phyloP scores from a whole-genome alignment of 2,797 vertebrate species.

The Salarias fasciatus region DNA sequence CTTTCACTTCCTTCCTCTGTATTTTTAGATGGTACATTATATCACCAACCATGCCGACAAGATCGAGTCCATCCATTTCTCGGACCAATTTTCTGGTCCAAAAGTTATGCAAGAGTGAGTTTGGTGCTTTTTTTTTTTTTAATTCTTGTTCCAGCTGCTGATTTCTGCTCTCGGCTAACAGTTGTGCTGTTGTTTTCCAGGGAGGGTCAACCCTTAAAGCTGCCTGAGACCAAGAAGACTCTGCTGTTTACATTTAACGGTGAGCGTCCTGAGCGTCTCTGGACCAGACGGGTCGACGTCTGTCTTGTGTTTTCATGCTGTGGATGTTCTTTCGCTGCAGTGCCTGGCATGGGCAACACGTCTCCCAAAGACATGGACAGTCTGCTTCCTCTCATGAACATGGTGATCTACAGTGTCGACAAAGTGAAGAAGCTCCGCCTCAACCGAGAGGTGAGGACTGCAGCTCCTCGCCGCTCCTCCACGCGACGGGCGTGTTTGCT shows the following conservation, averaged over 20 bases:
- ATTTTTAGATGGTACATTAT: conserved; percentile 94
- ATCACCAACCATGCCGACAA: conserved; percentile 97
- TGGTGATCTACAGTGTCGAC: conserved; percentile 99
- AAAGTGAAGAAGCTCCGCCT: conserved; percentile 98
- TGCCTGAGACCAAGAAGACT: conserved; percentile 98
- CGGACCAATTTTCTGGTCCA: conserved; percentile 99
- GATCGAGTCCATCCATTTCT: conserved; percentile 99
- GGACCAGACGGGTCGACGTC: too few relatives aligned
- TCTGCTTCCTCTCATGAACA: conserved; percentile 97
- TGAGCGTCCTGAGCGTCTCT: conserved; percentile 74
- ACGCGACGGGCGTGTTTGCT: neutral
- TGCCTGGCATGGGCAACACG: conserved; percentile 98
- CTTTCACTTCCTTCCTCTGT: too few relatives aligned
- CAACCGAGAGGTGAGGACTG: conserved; percentile 92
- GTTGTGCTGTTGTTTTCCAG: conserved; percentile 70
- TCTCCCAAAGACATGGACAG: conserved; percentile 99
- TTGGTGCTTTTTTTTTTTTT: too few relatives aligned
- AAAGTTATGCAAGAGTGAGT: conserved; percentile 99
- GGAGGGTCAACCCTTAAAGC: conserved; percentile 98
- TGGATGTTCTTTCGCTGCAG: too few relatives aligned
- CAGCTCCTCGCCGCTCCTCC: too few relatives aligned
- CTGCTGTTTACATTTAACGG: conserved; percentile 99
- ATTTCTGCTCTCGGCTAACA: too few relatives aligned
- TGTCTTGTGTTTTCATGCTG: fast-evolving
- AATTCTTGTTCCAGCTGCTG: too few relatives aligned